Conservation (phyloP, 2,888 invertebrate species). For the Drosophila antonietae region DNA sequence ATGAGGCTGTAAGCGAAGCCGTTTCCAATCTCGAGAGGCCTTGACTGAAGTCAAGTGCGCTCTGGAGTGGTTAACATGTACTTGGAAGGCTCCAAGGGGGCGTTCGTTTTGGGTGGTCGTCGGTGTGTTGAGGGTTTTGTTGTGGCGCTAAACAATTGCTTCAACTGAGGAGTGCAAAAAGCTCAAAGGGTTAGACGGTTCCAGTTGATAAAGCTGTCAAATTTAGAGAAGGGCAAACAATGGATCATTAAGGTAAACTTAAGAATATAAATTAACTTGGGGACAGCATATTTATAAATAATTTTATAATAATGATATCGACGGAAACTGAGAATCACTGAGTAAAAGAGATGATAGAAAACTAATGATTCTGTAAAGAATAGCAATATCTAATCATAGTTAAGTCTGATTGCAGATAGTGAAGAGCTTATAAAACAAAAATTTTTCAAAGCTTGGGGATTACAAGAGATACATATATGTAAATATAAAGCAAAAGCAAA, state of each 20-base stretch:
- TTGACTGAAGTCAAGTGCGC: constrained; percentile 47
- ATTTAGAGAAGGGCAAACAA: background rate
- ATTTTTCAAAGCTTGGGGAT: too few species aligned
- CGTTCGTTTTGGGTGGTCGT: constrained; percentile 40
- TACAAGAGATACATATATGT: too few species aligned
- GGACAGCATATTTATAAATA: too few species aligned
- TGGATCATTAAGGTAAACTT: background rate
- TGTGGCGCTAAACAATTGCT: constrained; percentile 40
- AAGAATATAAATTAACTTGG: background rate
- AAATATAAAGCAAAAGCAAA: too few species aligned
- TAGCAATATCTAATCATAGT: too few species aligned
- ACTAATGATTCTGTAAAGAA: too few species aligned
- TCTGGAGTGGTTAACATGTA: constrained; percentile 44
- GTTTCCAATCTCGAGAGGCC: constrained; percentile 60
- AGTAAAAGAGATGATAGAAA: too few species aligned
- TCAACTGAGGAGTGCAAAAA: constrained; percentile 12
- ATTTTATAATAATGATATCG: too few species aligned
- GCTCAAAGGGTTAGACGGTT: background rate
- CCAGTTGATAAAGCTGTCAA: constrained; percentile 12
- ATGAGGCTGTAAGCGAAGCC: constrained; percentile 45
- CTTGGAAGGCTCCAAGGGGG: constrained; percentile 1
- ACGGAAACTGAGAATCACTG: too few species aligned
- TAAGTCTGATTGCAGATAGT: too few species aligned
- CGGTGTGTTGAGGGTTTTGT: constrained; percentile 24
- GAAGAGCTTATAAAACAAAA: too few species aligned